A percentile compares a stretch with the other conserved stretches of the same genome.
These are phyloP conservation scores for Motacilla tschutschensis DNA, from an alignment of 2,113 vertebrate species.

Conservation along the genomic window DNA sequence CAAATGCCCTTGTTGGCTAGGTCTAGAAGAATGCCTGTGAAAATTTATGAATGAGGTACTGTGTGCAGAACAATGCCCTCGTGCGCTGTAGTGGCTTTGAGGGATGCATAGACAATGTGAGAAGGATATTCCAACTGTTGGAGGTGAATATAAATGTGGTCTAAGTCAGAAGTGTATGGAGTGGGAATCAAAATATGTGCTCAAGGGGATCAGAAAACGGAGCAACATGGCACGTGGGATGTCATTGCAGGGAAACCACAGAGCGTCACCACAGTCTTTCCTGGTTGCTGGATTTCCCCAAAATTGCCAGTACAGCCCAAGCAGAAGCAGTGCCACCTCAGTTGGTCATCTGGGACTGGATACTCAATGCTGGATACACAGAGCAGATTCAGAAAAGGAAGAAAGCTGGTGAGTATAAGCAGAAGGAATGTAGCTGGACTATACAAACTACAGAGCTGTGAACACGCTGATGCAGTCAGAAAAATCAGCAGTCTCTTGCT, in stretches of 20 bases:
- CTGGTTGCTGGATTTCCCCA: not conserved
- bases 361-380: not conserved
- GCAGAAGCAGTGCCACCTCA: not conserved
- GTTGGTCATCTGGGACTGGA: not conserved
- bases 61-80: not conserved
- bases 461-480: not conserved
- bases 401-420: not conserved
- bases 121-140: not conserved
- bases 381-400: not conserved
- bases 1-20: not conserved
- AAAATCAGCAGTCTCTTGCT: not conserved
- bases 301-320: not conserved
- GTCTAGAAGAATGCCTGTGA: not conserved
- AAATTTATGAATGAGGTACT: not conserved
- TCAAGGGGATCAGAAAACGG: not conserved
- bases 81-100: accelerated
- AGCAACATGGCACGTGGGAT: accelerated
- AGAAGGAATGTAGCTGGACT: not conserved
- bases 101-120: accelerated
- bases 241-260: not conserved
- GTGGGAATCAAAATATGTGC: not conserved
- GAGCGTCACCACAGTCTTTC: not conserved
- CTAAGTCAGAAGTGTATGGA: not conserved
- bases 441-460: not conserved
- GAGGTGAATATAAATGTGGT: not conserved